Evolutionary conservation across 2,888 invertebrate species (phyloP), one percentile per base, ranked within the genome.

Genomic region (Operophtera brumata): DNA sequence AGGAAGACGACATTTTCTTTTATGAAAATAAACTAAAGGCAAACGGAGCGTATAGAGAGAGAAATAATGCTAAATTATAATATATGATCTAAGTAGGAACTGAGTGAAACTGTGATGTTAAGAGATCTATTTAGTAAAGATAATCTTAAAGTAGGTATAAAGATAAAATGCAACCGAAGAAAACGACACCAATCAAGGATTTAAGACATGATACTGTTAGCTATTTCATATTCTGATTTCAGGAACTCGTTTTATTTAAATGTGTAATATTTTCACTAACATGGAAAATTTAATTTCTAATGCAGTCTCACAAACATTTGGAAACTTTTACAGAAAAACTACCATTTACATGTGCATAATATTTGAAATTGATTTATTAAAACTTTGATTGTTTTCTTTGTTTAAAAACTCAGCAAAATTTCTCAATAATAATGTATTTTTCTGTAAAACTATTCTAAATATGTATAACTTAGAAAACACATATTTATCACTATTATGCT

Each of bases 11-110:
- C 69, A 84, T 85, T 86, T 85, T 84, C 83, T 73, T 43, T 49
- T 57, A 51, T 54, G 6, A 47, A 60, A 52, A 57, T 63, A 65
- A 66, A 60, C 53, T 65, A 65, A 63, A 61, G 35, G 40, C 48
- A 58, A 55, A 63, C 51, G 66, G 36, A 26, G 40, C 72, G 72
- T 75, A 74, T 3, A 20, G 59, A 74, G 62, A 72, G 57, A 71
- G 65, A 65, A 69, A 78, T 76, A 77, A 79, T 78, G 74, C 85
- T 87, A 83, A 82, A 79, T 74, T 77, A 73, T 71, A 69, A 74
- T 76, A 77, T 81, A 85, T 80, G 84, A 84, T 73, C 86, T 89
- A 88, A 85, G 77, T 90, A 90, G 89, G 89, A 90, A 90, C 89
- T 90, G 88, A 85, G 86, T 85, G 89, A 87, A 80, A 61, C 63